Evolutionary conservation across 1,140 invertebrate species (phyloP).

Genomic region (Dermatophagoides farinae): DNA sequence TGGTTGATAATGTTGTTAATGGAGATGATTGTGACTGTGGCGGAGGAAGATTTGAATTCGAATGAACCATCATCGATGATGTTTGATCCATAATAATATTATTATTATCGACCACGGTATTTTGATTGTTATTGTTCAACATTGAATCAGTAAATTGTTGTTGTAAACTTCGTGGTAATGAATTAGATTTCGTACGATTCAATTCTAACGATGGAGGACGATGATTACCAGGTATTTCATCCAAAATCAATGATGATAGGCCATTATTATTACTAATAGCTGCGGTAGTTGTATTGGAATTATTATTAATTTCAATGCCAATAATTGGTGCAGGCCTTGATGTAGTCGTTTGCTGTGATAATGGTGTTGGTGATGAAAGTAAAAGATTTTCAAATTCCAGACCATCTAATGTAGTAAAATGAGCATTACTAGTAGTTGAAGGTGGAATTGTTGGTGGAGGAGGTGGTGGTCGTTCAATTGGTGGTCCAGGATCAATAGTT

Average conservation of each 20-base stretch:
- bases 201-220: background rate
- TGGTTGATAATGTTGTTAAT: too few species aligned
- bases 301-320: slow-evolving; percentile 1
- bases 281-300: background rate
- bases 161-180: background rate
- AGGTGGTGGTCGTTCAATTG: too few species aligned
- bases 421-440: background rate
- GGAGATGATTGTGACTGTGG: too few species aligned
- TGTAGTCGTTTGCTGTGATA: background rate
- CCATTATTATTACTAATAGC: background rate
- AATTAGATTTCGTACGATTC: background rate
- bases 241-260: background rate
- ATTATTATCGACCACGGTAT: too few species aligned
- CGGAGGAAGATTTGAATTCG: too few species aligned
- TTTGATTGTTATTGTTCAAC: too few species aligned
- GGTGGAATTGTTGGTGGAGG: background rate
- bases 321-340: slow-evolving; percentile 4
- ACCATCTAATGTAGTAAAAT: background rate
- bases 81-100: too few species aligned
- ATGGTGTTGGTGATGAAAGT: background rate
- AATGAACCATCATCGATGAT: too few species aligned
- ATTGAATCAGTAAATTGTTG: too few species aligned
- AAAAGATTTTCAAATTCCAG: slow-evolving; percentile 3
- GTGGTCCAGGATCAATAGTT: too few species aligned
- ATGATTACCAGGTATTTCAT: background rate